Base-by-base conservation (phyloP, 1,140 invertebrate species). In the Elymnias hypermnestra region DNA sequence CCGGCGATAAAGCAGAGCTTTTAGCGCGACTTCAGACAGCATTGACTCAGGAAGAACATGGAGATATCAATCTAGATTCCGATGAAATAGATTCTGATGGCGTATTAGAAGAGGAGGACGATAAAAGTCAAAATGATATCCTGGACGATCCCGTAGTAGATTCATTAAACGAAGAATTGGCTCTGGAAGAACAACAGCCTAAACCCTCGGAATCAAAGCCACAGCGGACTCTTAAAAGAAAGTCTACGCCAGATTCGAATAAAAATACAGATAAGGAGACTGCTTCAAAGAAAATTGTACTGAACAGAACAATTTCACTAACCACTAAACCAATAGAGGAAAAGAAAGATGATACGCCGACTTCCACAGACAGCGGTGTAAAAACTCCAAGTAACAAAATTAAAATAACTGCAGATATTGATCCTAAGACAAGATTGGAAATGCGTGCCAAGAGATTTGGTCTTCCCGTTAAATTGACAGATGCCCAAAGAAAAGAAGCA, bases 361-460 rank as follows among this genome's bases (percentile, higher is more conserved):
- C 47, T 4, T 53, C 72, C 43, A 47, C 51, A 26, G 66, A 67
- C 54, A 31, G 44, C 3, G 21, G 46, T 35, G 43, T 45, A n/a
- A 56, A 56, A 53, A 14, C 41, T 3, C 33, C 56, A 17, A 60
- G 25, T 33, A 71, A 64, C 41, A 72, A 76, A 63, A 44, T 82
- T 3, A 78, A 89, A 89, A 56, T 94, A 90, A 86, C 68, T 90
- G 42, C 72, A 25, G 87, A 91, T 36, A 52, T 93, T 25, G 90
- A 89, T 61, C 66, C 87, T 2, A 92, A 93, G 78, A 92, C 93
- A 70, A 88, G 92, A 40, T 63, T 94, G 35, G 92, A 94, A 73
- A 88, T 94, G 89, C 88, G 93, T 59, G 93, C 93, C 1, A 94
- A 94, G 65, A 91, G 94, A 64, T 95, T 95, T 87, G 93, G 93